Evolutionary conservation across 1,140 invertebrate species (phyloP).

Genomic region (Penaeus vannamei): DNA sequence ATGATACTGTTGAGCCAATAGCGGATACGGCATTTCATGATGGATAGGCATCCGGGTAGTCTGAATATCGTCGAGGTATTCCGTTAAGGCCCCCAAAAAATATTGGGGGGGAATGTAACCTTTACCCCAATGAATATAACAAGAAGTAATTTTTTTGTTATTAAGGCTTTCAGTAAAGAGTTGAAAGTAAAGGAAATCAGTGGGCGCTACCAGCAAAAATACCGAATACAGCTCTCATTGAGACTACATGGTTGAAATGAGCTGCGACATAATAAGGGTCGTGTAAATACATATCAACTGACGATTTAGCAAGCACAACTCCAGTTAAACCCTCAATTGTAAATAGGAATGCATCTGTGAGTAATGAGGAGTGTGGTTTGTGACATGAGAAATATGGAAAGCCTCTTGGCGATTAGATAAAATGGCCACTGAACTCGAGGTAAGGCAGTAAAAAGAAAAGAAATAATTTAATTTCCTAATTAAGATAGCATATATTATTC

Average conservation of each 20-base stretch:
- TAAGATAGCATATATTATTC: too few relatives aligned
- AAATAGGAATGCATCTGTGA: too few relatives aligned
- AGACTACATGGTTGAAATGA: constrained; percentile 80
- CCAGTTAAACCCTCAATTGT: too few relatives aligned
- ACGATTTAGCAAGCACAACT: too few relatives aligned
- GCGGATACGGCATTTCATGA: too few relatives aligned
- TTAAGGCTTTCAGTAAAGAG: constrained; percentile 38
- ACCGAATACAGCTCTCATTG: constrained; percentile 72
- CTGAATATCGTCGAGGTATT: constrained; percentile 73
- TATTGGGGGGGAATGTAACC: constrained; percentile 72
- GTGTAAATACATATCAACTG: constrained; percentile 69
- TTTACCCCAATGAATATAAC: constrained; percentile 46
- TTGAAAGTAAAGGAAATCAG: constrained; percentile 71
- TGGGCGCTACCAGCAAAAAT: constrained; percentile 71
- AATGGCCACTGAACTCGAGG: too few relatives aligned
- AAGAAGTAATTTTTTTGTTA: not conserved
- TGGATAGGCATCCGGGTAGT: constrained; percentile 77
- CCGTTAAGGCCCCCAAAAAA: too few relatives aligned
- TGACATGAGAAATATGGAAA: too few relatives aligned
- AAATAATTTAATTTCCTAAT: too few relatives aligned
- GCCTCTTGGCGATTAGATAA: too few relatives aligned
- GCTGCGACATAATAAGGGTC: constrained; percentile 85
- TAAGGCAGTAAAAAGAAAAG: too few relatives aligned
- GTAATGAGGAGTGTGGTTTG: too few relatives aligned
- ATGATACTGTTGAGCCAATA: not conserved